These are phyloP conservation scores for Heliconius ethilla DNA, from an alignment of 2,888 invertebrate genomes.

Conservation along the genomic window DNA sequence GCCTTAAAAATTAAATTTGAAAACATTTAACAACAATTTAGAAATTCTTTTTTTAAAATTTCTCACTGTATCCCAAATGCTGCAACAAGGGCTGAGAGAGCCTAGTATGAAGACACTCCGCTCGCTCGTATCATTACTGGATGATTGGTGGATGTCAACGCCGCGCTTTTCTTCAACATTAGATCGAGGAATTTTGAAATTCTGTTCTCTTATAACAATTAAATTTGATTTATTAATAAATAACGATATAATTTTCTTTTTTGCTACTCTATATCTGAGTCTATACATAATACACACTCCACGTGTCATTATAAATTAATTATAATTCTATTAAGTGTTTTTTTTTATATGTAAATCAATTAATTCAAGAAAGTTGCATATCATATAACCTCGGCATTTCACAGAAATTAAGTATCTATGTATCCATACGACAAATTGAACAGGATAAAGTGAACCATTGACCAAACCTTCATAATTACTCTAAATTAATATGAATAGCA, in stretches of 20 bases:
- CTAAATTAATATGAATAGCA: neutral
- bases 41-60: too few relatives aligned
- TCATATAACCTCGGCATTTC: constrained; percentile 5
- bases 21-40: too few relatives aligned
- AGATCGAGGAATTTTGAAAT: neutral
- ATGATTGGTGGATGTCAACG: too few relatives aligned
- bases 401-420: neutral
- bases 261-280: neutral
- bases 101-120: too few relatives aligned
- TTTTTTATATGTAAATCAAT: constrained; percentile 7
- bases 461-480: neutral
- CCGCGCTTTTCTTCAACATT: too few relatives aligned
- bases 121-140: too few relatives aligned
- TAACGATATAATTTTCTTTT: neutral
- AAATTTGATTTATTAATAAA: neutral
- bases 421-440: neutral
- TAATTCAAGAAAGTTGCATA: constrained; percentile 19
- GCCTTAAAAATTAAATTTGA: neutral
- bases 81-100: too few relatives aligned
- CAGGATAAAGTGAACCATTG: neutral
- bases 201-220: neutral
- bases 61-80: too few relatives aligned
- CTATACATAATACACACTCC: neutral
- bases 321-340: neutral
- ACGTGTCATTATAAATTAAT: constrained; percentile 11